Evolutionary conservation across 2,888 invertebrate species (phyloP), one percentile per base, ranked within the genome.

Genomic region (Ptilodon capucinus): DNA sequence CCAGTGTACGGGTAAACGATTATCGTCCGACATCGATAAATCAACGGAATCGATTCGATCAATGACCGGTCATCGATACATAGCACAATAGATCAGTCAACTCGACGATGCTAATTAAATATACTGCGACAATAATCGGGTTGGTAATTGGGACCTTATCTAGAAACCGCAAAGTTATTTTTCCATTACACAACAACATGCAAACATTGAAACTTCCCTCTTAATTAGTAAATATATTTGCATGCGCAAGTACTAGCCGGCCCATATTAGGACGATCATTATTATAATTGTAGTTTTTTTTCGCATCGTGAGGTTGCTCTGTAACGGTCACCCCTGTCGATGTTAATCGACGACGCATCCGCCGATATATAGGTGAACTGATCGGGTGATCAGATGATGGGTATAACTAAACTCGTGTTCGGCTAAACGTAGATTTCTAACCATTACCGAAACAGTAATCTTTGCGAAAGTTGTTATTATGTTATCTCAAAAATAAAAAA

Each of bases 291-390:
- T 86, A 71, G 63, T 74, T 77, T 84, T 84, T 84, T 86, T 85
- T 81, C 79, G 79, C 13, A 16, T 14, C 78, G 80, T 80, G 82
- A 82, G 86, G 86, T 89, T 84, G 76, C n/a, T 82, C 67, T 78
- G 81, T 81, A 86, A 86, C 88, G 85, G 87, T 84, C 78, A 75
- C 70, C 32, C 49, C 56, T 68, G 68, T 62, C 74, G 89, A 87
- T 87, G 76, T 76, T 79, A 79, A 88, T 90, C 86, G 78, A 59
- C 68, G 59, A 81, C 80, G 77, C 87, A 82, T 83, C 84, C 84
- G 84, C 82, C 84, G 88, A 89, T 89, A 85, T 77, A 84, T 89
- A 89, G 85, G 85, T 84, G 79, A 84, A 84, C 82, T 76, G 83
- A 77, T 83, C 75, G 84, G 71, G 80, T 74, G 81, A 80, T n/a